Evolutionary conservation across 2,888 invertebrate species (phyloP).

Genomic region (Leucoma salicis): DNA sequence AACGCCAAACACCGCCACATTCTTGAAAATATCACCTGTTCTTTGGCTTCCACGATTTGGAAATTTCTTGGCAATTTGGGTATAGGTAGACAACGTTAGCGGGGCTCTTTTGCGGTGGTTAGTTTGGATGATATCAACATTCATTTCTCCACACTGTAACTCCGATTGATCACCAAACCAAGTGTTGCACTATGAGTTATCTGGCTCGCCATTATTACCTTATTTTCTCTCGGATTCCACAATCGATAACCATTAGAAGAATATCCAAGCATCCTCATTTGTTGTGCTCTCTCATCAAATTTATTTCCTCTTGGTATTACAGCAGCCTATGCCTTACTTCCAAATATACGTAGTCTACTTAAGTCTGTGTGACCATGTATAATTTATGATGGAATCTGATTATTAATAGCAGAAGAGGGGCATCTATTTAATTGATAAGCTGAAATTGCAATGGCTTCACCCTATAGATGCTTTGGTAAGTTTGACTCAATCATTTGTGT

Average conservation of each 20-base stretch:
- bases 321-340: background rate
- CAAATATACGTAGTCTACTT: background rate
- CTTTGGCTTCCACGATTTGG: no score
- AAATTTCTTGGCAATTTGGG: no score
- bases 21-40: no score
- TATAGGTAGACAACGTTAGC: no score
- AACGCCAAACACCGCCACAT: no score
- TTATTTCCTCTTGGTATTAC: background rate
- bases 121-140: no score
- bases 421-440: conserved; percentile 18
- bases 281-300: background rate
- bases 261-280: background rate
- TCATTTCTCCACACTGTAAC: background rate
- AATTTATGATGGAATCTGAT: background rate
- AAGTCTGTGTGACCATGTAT: background rate
- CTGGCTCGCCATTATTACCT: background rate
- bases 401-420: conserved; percentile 14
- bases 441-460: conserved; percentile 18
- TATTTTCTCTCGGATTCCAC: background rate
- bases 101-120: no score
- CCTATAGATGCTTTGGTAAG: conserved; percentile 20
- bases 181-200: no score
- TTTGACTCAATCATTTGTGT: conserved; percentile 13
- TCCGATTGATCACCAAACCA: no score
- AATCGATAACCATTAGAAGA: background rate